Base-by-base conservation (phyloP, 2,888 invertebrate genomes). In the Deilephila elpenor region DNA sequence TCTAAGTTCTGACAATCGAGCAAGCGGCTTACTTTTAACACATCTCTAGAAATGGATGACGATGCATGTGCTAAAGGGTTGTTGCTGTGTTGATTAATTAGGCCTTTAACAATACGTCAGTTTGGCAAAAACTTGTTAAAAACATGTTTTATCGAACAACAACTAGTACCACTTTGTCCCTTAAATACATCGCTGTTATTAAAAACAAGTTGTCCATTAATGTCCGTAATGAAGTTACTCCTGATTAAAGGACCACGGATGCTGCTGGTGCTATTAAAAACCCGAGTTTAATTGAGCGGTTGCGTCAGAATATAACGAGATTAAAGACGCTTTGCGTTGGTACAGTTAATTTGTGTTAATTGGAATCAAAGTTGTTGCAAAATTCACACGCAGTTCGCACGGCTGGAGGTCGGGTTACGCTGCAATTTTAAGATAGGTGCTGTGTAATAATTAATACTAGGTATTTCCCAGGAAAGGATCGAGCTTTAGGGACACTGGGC, bases 271-370 rank as follows among this genome's bases (percentile, higher is more conserved):
- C 82, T 84, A 82, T 85, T 85, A 85, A 85, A 85, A 86, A 82
- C 83, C 78, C 86, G 88, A 87, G 88, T 84, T 84, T 84, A 86
- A 88, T 86, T 84, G 80, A 78, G 78, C 74, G 74, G 77, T 91
- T 87, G 86, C 91, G 87, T 90, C 91, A 90, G 51, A 72, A 75
- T 74, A 81, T 83, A 82, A 83, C 81, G 76, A 86, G 87, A 89
- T 88, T 85, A 86, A 34, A 59, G 53, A 56, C 70, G 70, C 34
- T 70, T 70, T 71, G 29, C 56, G 34, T 34, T 56, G 14, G 19
- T 44, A 34, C 51, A 67, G 71, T 59, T 73, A 67, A 67, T 73
- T 67, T 67, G 67, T 64, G 67, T 37, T 59, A 37, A 67, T 37
- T 59, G 59, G 20, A 59, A 72, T 56, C 62, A 72, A 34, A 62